Conservation (phyloP, 2,888 invertebrate genomes). For the Cosmopolites sordidus region DNA sequence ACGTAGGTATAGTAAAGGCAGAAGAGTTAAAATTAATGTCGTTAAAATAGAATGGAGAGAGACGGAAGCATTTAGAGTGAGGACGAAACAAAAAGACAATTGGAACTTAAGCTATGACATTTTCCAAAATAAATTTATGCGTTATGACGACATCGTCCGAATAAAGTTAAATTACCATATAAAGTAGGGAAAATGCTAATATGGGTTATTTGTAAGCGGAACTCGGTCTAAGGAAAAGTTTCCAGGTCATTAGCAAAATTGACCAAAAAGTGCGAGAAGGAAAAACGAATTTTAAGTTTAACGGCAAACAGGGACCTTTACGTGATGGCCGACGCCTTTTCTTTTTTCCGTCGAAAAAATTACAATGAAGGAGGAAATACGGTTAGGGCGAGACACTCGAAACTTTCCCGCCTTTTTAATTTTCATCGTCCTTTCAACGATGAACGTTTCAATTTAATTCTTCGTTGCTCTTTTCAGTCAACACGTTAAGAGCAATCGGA, state of each 20-base stretch:
- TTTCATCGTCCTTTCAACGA: too few species aligned
- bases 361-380: too few species aligned
- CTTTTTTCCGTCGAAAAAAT: too few species aligned
- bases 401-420: too few species aligned
- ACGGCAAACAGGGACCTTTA: conserved; percentile 12
- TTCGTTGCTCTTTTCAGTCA: too few species aligned
- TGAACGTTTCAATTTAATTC: too few species aligned
- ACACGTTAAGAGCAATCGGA: too few species aligned
- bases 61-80: too few species aligned
- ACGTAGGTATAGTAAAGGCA: too few species aligned
- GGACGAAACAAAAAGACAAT: conserved; percentile 13
- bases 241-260: conserved; percentile 27
- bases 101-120: conserved; percentile 19
- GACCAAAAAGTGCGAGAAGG: conserved; percentile 24
- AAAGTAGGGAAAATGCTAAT: conserved; percentile 26
- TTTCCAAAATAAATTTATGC: conserved; percentile 23
- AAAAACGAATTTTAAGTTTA: conserved; percentile 22
- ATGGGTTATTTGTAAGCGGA: conserved; percentile 26
- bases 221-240: conserved; percentile 24
- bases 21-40: too few species aligned
- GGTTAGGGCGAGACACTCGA: too few species aligned
- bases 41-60: too few species aligned
- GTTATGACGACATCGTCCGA: conserved; percentile 12
- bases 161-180: conserved; percentile 22
- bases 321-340: conserved; percentile 6